These are phyloP conservation scores for Apotomis capreana DNA, from an alignment of 2,888 invertebrate genomes.

Conservation along the genomic window DNA sequence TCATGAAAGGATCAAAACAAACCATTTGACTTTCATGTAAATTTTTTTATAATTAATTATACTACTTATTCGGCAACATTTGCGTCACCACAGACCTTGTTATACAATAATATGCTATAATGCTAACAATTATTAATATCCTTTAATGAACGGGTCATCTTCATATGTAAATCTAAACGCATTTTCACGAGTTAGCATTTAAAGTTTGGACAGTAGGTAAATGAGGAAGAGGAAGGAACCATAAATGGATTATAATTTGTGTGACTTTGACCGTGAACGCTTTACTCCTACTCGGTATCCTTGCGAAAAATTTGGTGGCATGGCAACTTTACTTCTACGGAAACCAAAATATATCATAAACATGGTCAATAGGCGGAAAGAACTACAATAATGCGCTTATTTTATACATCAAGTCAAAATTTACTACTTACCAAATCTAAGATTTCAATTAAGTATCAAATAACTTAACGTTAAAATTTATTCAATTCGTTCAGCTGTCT, in stretches of 20 bases:
- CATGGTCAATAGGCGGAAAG: not conserved
- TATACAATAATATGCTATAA: slow-evolving; percentile 7
- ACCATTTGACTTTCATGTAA: not conserved
- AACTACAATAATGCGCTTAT: not conserved
- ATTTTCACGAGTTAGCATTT: no score
- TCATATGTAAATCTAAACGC: not conserved
- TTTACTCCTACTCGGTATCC: slow-evolving; percentile 19
- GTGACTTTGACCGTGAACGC: slow-evolving; percentile 25
- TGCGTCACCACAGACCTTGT: slow-evolving; percentile 9
- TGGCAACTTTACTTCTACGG: not conserved
- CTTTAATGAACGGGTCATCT: slow-evolving; percentile 1
- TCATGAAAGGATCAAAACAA: slow-evolving; percentile 7
- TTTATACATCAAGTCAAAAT: no score
- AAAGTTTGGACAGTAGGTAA: not conserved
- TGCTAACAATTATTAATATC: not conserved
- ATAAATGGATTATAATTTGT: slow-evolving; percentile 10
- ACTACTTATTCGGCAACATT: slow-evolving; percentile 11
- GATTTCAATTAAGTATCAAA: no score
- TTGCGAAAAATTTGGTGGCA: slow-evolving; percentile 8
- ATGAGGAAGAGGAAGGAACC: slow-evolving; percentile 34
- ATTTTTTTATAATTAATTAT: not conserved
- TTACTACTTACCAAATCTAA: no score
- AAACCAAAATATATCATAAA: not conserved
- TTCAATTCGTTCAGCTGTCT: no score
- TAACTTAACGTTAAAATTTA: no score